phyloP scores from a whole-genome alignment of 2,888 invertebrate species.

The Melanotus villosus region DNA sequence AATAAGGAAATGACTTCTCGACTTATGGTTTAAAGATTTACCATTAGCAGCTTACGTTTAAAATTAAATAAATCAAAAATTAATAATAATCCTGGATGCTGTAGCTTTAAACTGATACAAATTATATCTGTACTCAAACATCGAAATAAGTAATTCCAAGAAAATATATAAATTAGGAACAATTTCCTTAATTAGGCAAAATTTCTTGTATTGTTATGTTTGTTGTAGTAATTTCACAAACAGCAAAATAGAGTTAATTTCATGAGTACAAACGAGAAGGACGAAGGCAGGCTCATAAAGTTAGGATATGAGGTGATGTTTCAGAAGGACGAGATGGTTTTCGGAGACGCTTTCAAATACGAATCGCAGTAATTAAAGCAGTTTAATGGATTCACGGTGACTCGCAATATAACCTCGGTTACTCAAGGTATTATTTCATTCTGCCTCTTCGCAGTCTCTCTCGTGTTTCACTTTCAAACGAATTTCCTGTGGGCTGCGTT shows the following conservation, averaged over 20 bases:
- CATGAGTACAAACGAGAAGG: not conserved
- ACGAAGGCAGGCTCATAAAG: slow-evolving; percentile 20
- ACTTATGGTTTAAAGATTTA: too few relatives aligned
- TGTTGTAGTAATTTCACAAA: not conserved
- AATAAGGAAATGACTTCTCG: too few relatives aligned
- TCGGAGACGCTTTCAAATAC: slow-evolving; percentile 37
- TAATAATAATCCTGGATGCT: too few relatives aligned
- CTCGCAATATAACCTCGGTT: slow-evolving; percentile 36
- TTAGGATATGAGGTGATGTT: slow-evolving; percentile 29
- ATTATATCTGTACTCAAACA: too few relatives aligned
- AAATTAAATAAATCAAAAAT: too few relatives aligned
- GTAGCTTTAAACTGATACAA: too few relatives aligned
- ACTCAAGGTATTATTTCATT: slow-evolving; percentile 39
- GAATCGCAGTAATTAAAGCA: slow-evolving; percentile 39
- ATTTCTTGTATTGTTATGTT: too few relatives aligned
- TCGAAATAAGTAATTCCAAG: too few relatives aligned
- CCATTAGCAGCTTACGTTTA: too few relatives aligned
- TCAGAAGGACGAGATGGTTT: slow-evolving; percentile 30
- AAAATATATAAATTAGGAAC: too few relatives aligned
- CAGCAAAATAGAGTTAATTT: not conserved
- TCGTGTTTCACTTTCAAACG: slow-evolving; percentile 25
- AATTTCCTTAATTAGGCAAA: too few relatives aligned
- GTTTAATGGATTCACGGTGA: slow-evolving; percentile 38
- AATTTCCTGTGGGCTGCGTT: slow-evolving; percentile 17
- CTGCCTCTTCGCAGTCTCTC: slow-evolving; percentile 25